Base-by-base conservation (phyloP, 2,113 vertebrate species). In the Cebidichthys violaceus region DNA sequence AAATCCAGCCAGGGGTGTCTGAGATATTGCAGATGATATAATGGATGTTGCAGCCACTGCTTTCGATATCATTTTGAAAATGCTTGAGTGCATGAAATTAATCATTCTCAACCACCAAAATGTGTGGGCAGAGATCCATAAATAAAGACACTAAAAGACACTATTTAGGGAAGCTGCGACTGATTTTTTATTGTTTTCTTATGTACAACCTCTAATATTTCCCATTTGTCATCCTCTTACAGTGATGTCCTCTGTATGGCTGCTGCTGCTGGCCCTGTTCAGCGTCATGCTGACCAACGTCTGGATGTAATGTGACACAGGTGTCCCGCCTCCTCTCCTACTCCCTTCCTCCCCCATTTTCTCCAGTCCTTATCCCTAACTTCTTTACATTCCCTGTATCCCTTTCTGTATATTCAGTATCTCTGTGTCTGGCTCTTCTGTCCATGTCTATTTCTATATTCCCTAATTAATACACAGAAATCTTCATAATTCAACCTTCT, bases 161-260 rank as follows among this genome's bases (percentile, higher is more conserved):
- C 10, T 27, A 1, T n/a, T 14, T n/a, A 33, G 8, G 14, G 59
- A 24, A 18, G 59, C 45, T 39, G 6, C 18, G 10, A 5, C 52
- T 8, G 1, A 37, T 35, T 29, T 61, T 61, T 0, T 9, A 4
- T 27, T 55, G 10, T 66, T 64, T 70, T 68, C 11, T 47, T 4
- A 14, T 52, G 1, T 22, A 39, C 5, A 39, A 15, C 4, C 17
- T 54, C 20, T 65, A 24, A 78, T 55, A 17, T 71, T 15, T 75
- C 4, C 37, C 31, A 2, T 41, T 67, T 45, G 43, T 65, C n/a
- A 71, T 41, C 27, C 35, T 75, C 41, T 68, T 70, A 1, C 87
- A 96, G 95, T 76, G 52, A 70, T 74, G 31, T 92, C 92, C 6
- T 89, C 88, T 1, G 62, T 59, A 4, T 81, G 86, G 54, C 71